Percentiles rank a stretch among this genome's conserved stretches.
These are phyloP conservation scores for Cinclus mexicanus DNA, from an alignment of 2,113 vertebrate species.

Conservation along the genomic window DNA sequence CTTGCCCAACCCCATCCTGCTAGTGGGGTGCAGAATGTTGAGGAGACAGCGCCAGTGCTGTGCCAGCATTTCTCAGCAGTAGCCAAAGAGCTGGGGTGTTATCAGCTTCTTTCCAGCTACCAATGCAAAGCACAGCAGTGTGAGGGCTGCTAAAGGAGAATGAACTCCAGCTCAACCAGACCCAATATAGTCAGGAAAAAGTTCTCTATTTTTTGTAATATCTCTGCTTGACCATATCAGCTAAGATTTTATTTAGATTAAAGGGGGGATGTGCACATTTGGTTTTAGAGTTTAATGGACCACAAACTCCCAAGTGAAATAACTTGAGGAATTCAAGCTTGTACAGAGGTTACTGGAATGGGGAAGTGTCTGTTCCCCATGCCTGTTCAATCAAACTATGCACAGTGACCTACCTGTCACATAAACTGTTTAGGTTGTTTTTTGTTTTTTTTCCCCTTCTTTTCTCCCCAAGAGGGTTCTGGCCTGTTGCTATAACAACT, in stretches of 20 bases:
- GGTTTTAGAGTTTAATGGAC: background rate
- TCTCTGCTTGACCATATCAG: background rate
- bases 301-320: background rate
- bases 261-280: background rate
- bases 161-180: background rate
- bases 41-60: background rate
- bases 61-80: background rate
- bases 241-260: background rate
- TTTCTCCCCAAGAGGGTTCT: background rate
- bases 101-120: background rate
- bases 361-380: background rate
- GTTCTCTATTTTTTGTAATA: background rate
- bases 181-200: background rate
- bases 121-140: background rate
- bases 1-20: background rate
- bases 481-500: constrained; percentile 6
- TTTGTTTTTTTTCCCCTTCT: accelerated
- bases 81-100: background rate
- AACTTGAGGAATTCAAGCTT: background rate
- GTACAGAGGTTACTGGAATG: accelerated
- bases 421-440: background rate
- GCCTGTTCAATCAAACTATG: background rate
- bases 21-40: background rate
- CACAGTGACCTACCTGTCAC: background rate
- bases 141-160: background rate